Percentiles rank a stretch among this genome's conserved stretches.
phyloP scores from a whole-genome alignment of 2,888 invertebrate species.

The Laspeyria flexula region DNA sequence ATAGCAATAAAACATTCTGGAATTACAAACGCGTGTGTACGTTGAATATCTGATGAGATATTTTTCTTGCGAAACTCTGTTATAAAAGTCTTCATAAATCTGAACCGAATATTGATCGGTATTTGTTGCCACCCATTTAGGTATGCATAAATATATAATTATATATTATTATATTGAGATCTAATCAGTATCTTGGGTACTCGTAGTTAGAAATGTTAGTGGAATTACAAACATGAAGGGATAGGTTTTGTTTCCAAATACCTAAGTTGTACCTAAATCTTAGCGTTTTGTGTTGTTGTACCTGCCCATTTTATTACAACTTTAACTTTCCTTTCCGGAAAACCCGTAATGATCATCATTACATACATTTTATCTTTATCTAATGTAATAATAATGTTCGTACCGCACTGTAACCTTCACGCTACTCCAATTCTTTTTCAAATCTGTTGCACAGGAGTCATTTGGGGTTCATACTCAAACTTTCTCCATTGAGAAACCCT shows the following conservation, averaged over 20 bases:
- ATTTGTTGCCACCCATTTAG: neutral
- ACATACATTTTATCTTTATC: too few relatives aligned
- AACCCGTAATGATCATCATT: neutral
- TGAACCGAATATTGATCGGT: constrained; percentile 37
- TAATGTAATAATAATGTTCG: constrained; percentile 13
- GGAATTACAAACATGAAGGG: too few relatives aligned
- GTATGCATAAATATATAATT: neutral
- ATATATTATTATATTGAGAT: too few relatives aligned
- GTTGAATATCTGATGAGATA: constrained; percentile 57
- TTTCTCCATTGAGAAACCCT: constrained; percentile 18
- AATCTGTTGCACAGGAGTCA: constrained; percentile 2
- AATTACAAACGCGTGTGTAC: constrained; percentile 56
- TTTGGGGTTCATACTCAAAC: constrained; percentile 5
- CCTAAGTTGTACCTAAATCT: too few relatives aligned
- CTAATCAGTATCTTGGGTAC: too few relatives aligned
- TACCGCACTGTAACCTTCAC: constrained; percentile 2
- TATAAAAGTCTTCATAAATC: constrained; percentile 40
- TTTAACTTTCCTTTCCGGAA: too few relatives aligned
- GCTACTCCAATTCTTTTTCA: constrained; percentile 1
- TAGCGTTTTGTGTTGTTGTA: too few relatives aligned
- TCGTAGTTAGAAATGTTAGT: too few relatives aligned
- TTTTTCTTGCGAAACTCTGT: constrained; percentile 50
- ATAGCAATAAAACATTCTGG: constrained; percentile 57
- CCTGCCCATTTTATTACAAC: too few relatives aligned
- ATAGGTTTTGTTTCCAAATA: too few relatives aligned